phyloP scores from a whole-genome alignment of 2,888 invertebrate genomes.

The Brenthis daphne region DNA sequence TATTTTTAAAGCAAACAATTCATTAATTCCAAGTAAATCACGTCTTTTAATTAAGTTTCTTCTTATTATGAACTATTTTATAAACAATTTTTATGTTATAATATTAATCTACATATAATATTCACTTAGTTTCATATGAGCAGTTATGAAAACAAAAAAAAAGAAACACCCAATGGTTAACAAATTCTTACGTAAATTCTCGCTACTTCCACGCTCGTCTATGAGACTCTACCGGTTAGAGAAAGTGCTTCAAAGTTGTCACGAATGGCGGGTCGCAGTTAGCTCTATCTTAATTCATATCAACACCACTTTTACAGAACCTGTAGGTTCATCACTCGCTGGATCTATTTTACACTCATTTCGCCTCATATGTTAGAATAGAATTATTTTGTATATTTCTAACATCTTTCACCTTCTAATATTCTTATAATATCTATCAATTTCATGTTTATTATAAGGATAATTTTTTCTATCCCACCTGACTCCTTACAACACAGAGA shows the following conservation, averaged over 20 bases:
- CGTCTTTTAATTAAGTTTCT: too few species aligned
- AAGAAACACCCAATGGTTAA: constrained; percentile 6
- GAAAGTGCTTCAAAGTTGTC: constrained; percentile 34
- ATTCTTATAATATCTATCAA: too few species aligned
- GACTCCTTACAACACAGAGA: background rate
- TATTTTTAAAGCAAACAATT: too few species aligned
- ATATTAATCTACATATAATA: too few species aligned
- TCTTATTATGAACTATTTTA: too few species aligned
- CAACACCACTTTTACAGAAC: background rate
- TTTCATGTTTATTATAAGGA: too few species aligned
- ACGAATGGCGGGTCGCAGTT: constrained; percentile 23
- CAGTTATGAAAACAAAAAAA: background rate
- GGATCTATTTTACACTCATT: background rate
- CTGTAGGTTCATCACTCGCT: background rate
- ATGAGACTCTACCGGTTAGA: constrained; percentile 16
- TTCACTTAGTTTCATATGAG: background rate
- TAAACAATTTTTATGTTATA: too few species aligned
- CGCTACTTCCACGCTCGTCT: constrained; percentile 1
- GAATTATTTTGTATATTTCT: too few species aligned
- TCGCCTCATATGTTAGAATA: too few species aligned
- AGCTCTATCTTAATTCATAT: constrained; percentile 14
- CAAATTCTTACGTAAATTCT: constrained; percentile 20
- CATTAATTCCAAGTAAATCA: too few species aligned
- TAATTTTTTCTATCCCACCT: too few species aligned
- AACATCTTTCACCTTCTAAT: too few species aligned